These are phyloP conservation scores for Ophiodon elongatus DNA, from an alignment of 2,113 vertebrate species.

Conservation along the genomic window DNA sequence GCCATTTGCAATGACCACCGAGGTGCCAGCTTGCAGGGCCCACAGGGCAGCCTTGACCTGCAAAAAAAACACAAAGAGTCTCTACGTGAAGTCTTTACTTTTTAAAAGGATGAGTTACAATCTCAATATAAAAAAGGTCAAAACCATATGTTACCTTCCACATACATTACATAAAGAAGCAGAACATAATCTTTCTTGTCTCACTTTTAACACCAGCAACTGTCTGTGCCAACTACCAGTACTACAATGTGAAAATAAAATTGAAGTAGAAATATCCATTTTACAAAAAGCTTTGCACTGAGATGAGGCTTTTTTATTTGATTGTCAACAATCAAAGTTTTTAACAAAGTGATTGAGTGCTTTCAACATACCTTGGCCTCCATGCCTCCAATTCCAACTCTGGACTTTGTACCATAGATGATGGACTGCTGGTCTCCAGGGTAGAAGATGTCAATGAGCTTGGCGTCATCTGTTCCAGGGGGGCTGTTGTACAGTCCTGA, in stretches of 20 bases:
- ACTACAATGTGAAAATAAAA: neutral
- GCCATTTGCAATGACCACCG: conserved; percentile 97
- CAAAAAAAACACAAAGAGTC: neutral
- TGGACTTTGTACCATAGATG: conserved; percentile 96
- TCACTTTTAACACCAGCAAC: neutral
- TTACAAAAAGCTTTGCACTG: neutral
- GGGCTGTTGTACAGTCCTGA: conserved; percentile 95
- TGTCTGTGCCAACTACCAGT: neutral
- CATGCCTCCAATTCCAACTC: conserved; percentile 98
- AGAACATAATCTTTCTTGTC: neutral
- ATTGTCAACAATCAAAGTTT: neutral
- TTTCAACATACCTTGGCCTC: conserved; percentile 91
- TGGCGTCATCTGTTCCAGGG: conserved; percentile 95
- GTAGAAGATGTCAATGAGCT: conserved; percentile 97
- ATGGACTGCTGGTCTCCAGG: conserved; percentile 98
- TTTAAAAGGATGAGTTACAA: neutral
- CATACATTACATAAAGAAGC: neutral
- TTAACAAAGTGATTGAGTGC: neutral
- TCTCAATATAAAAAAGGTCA: neutral
- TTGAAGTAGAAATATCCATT: neutral
- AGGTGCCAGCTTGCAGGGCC: conserved; percentile 96
- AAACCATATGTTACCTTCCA: neutral
- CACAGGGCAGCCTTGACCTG: conserved; percentile 97
- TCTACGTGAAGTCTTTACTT: neutral
- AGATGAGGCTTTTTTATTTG: neutral